These are phyloP conservation scores for Gavia stellata DNA, from an alignment of 2,113 vertebrate genomes.

Conservation along the genomic window DNA sequence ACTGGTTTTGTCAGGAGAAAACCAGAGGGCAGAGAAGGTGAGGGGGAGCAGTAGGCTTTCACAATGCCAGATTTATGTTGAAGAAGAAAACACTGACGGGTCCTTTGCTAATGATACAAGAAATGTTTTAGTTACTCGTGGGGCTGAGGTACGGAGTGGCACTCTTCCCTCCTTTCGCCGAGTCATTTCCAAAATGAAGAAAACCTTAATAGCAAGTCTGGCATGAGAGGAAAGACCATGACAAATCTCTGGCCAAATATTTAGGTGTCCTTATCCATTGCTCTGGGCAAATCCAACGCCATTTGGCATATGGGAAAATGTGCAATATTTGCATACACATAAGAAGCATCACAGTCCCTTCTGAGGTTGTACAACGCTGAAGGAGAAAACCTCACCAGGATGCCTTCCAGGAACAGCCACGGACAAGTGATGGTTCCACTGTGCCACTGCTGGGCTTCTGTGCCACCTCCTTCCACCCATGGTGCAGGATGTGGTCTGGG, in stretches of 20 bases:
- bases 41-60: background rate
- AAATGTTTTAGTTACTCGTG: background rate
- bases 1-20: conserved; percentile 23
- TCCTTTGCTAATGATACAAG: background rate
- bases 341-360: background rate
- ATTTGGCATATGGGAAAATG: background rate
- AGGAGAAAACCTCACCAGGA: background rate
- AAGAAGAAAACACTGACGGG: background rate
- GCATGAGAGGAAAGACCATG: background rate
- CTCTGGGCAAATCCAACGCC: background rate
- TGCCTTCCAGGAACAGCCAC: background rate
- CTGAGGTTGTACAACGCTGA: background rate
- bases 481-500: background rate
- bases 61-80: rapidly evolving
- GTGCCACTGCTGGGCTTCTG: background rate
- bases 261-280: background rate
- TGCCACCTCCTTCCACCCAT: background rate
- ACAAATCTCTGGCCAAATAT: background rate
- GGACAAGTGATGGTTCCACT: background rate
- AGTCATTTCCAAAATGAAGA: background rate
- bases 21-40: background rate
- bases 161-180: background rate
- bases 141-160: background rate
- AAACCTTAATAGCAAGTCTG: background rate
- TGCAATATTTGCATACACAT: rapidly evolving